Evolutionary conservation across 2,113 vertebrate species (phyloP).

Genomic region (Dasypus novemcinctus): DNA sequence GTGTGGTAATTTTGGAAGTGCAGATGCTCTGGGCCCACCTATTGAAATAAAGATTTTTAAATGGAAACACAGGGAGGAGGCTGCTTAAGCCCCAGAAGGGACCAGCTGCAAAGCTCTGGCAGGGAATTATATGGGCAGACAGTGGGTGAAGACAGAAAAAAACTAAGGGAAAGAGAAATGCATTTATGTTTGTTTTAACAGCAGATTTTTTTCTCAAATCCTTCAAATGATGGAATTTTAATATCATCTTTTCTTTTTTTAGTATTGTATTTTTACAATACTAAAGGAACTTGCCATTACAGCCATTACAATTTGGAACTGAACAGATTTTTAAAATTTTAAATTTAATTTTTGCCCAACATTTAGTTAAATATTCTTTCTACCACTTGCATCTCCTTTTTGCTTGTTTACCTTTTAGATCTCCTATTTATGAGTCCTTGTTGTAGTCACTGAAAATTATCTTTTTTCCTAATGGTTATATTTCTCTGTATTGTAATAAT

Average conservation of each 20-base stretch:
- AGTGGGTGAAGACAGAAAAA: constrained; percentile 57
- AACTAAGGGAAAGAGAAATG: constrained; percentile 49
- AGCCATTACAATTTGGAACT: constrained; percentile 35
- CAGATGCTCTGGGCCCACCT: constrained; percentile 77
- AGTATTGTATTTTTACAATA: neutral
- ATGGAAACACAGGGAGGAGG: constrained; percentile 78
- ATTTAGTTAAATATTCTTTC: constrained; percentile 36
- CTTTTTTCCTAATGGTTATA: neutral
- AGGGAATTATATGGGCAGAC: constrained; percentile 69
- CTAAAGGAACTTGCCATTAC: constrained; percentile 7
- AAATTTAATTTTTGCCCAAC: constrained; percentile 34
- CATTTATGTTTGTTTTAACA: constrained; percentile 44
- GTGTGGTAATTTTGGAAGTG: constrained; percentile 78
- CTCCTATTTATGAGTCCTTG: neutral
- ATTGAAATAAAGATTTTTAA: constrained; percentile 82
- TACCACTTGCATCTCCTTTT: neutral
- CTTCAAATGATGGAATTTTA: constrained; percentile 51
- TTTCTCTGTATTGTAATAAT: neutral
- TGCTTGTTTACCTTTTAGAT: constrained; percentile 14
- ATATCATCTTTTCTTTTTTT: neutral
- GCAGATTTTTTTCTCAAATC: neutral
- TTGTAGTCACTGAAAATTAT: neutral
- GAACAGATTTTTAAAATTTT: constrained; percentile 29
- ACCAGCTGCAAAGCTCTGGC: constrained; percentile 76
- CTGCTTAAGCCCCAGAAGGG: constrained; percentile 73